Conservation (phyloP, 2,113 vertebrate genomes). For the Taurulus bubalis region DNA sequence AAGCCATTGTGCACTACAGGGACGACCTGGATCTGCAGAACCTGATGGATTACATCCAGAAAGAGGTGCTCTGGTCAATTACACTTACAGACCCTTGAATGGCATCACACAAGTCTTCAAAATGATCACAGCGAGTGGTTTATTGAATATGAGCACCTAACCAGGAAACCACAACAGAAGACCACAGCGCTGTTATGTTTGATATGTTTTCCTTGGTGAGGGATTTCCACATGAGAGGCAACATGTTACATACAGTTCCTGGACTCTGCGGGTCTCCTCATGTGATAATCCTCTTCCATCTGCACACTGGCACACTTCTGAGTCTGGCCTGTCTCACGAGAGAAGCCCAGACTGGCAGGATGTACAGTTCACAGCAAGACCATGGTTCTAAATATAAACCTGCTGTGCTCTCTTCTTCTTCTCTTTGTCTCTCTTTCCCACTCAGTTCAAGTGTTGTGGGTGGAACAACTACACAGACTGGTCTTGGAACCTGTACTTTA, state of each 20-base stretch:
- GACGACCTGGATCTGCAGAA: constrained; percentile 87
- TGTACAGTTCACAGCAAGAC: constrained; percentile 22
- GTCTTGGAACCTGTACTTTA: constrained; percentile 86
- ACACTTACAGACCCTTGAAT: neutral
- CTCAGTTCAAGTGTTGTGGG: constrained; percentile 85
- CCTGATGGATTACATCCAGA: constrained; percentile 86
- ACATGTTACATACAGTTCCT: constrained; percentile 38
- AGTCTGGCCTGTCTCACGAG: constrained; percentile 42
- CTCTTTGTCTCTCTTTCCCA: neutral
- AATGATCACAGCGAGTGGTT: constrained; percentile 35
- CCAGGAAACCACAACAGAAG: constrained; percentile 8
- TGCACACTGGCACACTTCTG: constrained; percentile 52
- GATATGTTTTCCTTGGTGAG: constrained; percentile 9
- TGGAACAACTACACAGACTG: constrained; percentile 85
- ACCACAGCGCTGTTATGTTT: neutral
- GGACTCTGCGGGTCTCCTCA: constrained; percentile 42
- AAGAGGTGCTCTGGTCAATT: constrained; percentile 76
- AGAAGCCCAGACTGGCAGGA: constrained; percentile 56
- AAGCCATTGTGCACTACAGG: constrained; percentile 84
- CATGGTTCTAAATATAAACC: constrained; percentile 57
- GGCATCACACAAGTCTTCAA: neutral
- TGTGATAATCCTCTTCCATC: constrained; percentile 53
- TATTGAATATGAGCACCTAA: constrained; percentile 26
- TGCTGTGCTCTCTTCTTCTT: neutral
- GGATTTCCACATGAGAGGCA: constrained; percentile 48